Evolutionary conservation across 2,113 vertebrate genomes (phyloP).

Genomic region (Cheirogaleus medius): DNA sequence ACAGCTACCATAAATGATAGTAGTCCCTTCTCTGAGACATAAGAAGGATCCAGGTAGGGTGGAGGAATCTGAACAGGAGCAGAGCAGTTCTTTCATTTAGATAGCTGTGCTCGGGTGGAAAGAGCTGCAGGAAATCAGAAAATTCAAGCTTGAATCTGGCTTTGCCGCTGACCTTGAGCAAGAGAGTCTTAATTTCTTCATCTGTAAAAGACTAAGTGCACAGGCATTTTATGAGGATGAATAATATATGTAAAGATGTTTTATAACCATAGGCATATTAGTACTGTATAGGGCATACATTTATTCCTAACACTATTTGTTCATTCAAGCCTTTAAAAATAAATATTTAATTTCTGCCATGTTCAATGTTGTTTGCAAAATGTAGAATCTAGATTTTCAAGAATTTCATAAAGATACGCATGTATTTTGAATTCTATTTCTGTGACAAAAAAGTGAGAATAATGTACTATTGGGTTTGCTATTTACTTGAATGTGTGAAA

Average conservation of each 20-base stretch:
- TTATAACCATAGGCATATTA: background rate
- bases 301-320: background rate
- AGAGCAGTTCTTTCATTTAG: background rate
- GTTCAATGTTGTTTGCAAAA: background rate
- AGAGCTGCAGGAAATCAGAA: background rate
- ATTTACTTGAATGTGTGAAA: background rate
- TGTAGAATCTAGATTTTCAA: background rate
- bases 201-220: background rate
- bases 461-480: background rate
- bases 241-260: background rate
- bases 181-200: background rate
- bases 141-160: background rate
- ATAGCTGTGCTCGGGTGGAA: background rate
- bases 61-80: background rate
- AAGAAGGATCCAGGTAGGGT: background rate
- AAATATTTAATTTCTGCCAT: background rate
- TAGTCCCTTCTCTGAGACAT: background rate
- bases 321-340: background rate
- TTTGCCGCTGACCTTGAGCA: background rate
- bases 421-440: background rate
- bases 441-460: background rate
- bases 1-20: background rate
- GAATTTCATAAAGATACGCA: background rate
- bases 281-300: background rate
- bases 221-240: background rate